A percentile compares a stretch with the other conserved stretches of the same genome.
Evolutionary conservation across 1,140 invertebrate genomes (phyloP).

Genomic region (Caenorhabditis briggsae): DNA sequence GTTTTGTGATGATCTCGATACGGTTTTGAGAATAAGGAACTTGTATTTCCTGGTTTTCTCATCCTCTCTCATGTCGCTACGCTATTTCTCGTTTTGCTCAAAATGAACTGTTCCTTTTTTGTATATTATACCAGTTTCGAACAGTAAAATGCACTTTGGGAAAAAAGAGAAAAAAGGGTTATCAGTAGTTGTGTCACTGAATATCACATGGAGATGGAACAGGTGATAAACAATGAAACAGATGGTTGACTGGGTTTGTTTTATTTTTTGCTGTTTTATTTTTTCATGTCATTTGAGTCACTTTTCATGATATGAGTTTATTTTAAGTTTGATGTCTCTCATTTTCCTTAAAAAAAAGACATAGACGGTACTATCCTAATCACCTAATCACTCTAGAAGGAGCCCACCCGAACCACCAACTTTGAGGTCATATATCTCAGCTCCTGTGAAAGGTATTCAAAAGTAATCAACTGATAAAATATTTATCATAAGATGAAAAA

Average conservation of each 20-base stretch:
- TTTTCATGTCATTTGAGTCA: neutral
- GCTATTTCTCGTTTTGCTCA: conserved; percentile 33
- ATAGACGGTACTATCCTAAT: too few relatives aligned
- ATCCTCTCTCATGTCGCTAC: conserved; percentile 1
- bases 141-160: neutral
- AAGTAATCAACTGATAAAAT: too few relatives aligned
- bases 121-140: neutral
- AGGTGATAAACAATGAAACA: conserved; percentile 46
- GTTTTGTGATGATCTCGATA: conserved; percentile 47
- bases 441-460: too few relatives aligned
- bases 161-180: neutral
- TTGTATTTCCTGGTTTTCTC: neutral
- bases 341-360: too few relatives aligned
- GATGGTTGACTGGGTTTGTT: neutral
- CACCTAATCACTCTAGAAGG: too few relatives aligned
- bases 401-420: too few relatives aligned
- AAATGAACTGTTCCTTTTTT: neutral
- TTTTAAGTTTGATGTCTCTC: too few relatives aligned
- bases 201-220: conserved; percentile 35
- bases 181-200: conserved; percentile 47
- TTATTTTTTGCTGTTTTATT: neutral
- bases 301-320: too few relatives aligned
- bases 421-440: too few relatives aligned
- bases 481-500: too few relatives aligned
- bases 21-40: conserved; percentile 2